Evolutionary conservation across 2,888 invertebrate genomes (phyloP).

Genomic region (Drosophila mettleri): DNA sequence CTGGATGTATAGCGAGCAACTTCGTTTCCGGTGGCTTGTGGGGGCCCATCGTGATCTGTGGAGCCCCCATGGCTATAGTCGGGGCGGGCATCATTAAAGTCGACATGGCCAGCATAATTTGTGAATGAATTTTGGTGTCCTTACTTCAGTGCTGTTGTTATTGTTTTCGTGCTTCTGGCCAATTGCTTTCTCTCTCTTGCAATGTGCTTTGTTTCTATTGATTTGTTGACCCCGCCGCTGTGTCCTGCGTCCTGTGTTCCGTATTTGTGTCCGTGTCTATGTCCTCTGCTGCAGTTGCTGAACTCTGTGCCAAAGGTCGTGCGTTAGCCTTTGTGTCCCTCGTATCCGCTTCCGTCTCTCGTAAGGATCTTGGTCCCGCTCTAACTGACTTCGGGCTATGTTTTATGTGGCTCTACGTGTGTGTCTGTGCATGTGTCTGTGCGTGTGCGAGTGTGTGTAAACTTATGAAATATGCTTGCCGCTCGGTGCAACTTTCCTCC

Average conservation of each 20-base stretch:
- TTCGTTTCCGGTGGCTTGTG: conserved; percentile 86
- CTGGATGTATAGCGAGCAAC: conserved; percentile 85
- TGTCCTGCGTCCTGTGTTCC: conserved; percentile 37
- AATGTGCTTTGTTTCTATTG: conserved; percentile 61
- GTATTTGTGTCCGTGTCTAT: conserved; percentile 41
- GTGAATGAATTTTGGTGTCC: conserved; percentile 77
- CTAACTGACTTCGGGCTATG: conserved; percentile 52
- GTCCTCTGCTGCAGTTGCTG: conserved; percentile 59
- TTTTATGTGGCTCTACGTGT: conserved; percentile 48
- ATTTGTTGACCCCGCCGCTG: conserved; percentile 64
- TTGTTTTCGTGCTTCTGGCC: conserved; percentile 30
- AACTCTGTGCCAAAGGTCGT: conserved; percentile 79
- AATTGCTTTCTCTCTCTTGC: conserved; percentile 47
- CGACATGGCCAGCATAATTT: conserved; percentile 85
- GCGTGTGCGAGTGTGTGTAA: conserved; percentile 32
- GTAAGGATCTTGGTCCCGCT: conserved; percentile 42
- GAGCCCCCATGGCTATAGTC: conserved; percentile 85
- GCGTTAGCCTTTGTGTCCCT: conserved; percentile 75
- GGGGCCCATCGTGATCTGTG: conserved; percentile 85
- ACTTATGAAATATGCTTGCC: conserved; percentile 78
- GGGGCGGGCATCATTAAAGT: conserved; percentile 86
- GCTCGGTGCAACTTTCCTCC: conserved; percentile 61
- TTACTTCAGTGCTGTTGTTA: conserved; percentile 22
- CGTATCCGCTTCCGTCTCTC: conserved; percentile 19
- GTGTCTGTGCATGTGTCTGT: not conserved